Base-by-base conservation (phyloP, 2,888 invertebrate species). In the Dichetophora obliterata region DNA sequence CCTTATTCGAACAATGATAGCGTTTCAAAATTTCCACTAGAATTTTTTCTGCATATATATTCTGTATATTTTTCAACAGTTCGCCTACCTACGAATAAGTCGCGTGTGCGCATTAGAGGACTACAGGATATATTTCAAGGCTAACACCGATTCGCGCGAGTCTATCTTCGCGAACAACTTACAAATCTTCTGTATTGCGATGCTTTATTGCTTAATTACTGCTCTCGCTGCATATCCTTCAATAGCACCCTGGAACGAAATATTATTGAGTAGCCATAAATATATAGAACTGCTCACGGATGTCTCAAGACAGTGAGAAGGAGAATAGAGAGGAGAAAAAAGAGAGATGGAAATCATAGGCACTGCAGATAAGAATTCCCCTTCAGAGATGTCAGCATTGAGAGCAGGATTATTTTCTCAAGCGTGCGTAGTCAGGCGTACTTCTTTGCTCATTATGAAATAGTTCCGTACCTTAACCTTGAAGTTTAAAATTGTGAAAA, bases 201-300 rank as follows among this genome's bases (percentile, higher is more conserved):
- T 82, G 82, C 84, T 86, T 86, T 83, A 85, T 81, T 80, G 83
- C 86, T 87, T 86, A 87, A 87, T 87, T 85, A 86, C 85, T 79
- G n/a, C 75, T 66, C 80, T 43, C 69, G 43, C 71, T 11, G 80
- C 82, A 80, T 82, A 85, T 86, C 85, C 86, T 84, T 86, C 86
- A 80, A 77, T 73, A 71, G 79, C 59, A 78, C 81, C 84, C 84
- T 83, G 84, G 82, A 85, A 82, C 82, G 85, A 85, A 87, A 85
- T 86, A 86, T 88, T 85, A 88, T 88, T 86, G 85, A 83, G 85
- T 82, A 82, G 84, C 84, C 86, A 81, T 88, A 88, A 88, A 88
- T 85, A 80, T 83, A 88, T 88, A 87, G 88, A 88, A 85, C 81
- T 80, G 83, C 79, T 86, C 80, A 84, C 87, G 84, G 86, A 88